Conservation (phyloP, 2,113 vertebrate genomes). For the Alosa alosa region DNA sequence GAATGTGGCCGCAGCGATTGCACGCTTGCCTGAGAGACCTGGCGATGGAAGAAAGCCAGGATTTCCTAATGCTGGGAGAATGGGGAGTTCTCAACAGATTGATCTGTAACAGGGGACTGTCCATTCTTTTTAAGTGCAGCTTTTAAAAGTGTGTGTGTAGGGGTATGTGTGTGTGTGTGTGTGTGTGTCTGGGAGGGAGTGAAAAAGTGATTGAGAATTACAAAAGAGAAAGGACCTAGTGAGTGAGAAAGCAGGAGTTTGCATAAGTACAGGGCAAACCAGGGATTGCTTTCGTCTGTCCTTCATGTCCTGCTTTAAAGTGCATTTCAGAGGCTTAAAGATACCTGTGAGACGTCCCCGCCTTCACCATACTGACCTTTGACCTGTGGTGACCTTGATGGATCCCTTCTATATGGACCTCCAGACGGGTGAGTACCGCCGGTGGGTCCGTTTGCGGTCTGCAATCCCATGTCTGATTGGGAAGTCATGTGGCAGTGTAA, state of each 20-base stretch:
- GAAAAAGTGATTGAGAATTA: neutral
- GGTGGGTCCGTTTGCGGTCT: neutral
- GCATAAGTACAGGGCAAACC: neutral
- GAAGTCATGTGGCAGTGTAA: neutral
- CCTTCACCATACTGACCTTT: conserved; percentile 23
- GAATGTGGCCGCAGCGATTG: conserved; percentile 53
- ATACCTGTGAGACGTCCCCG: neutral
- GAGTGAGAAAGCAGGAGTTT: neutral
- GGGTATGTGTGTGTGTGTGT: conserved; percentile 24
- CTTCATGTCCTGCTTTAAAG: neutral
- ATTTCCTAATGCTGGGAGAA: conserved; percentile 75
- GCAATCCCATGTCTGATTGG: neutral
- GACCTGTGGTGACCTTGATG: conserved; percentile 47
- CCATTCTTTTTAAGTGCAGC: conserved; percentile 64
- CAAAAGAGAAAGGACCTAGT: neutral
- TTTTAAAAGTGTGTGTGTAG: conserved; percentile 41
- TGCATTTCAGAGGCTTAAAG: neutral
- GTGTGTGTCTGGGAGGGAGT: neutral
- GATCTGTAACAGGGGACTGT: conserved; percentile 71
- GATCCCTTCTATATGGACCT: conserved; percentile 67
- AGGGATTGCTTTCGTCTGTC: neutral
- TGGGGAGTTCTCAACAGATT: conserved; percentile 74
- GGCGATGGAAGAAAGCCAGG: conserved; percentile 73
- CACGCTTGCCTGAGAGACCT: conserved; percentile 57
- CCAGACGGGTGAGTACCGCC: conserved; percentile 58